Percentiles rank a stretch among this genome's conserved stretches.
These are phyloP conservation scores for Zosterops pallidus DNA, from an alignment of 2,113 vertebrate genomes.

Conservation along the genomic window DNA sequence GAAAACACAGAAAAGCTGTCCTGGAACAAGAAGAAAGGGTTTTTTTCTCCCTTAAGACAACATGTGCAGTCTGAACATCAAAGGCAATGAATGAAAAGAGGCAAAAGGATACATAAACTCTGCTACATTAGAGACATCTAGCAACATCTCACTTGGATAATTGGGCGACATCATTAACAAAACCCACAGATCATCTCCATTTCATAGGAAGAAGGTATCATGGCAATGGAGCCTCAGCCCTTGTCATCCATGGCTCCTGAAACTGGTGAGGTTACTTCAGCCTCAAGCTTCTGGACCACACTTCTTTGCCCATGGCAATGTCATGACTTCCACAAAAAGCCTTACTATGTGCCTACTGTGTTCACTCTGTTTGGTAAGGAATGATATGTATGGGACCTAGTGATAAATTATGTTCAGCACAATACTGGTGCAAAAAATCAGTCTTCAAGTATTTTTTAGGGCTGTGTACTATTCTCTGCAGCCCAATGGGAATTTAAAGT, in stretches of 20 bases:
- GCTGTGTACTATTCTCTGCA: background rate
- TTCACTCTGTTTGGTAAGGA: background rate
- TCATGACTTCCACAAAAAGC: background rate
- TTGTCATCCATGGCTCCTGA: background rate
- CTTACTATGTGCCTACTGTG: background rate
- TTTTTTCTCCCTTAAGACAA: background rate
- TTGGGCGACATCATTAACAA: background rate
- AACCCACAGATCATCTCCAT: background rate
- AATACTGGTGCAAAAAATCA: background rate
- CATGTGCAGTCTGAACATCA: background rate
- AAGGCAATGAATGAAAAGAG: background rate
- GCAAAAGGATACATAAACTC: background rate
- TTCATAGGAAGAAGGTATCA: background rate
- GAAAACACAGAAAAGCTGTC: background rate
- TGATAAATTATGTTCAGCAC: background rate
- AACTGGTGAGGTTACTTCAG: background rate
- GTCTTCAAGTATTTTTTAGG: background rate
- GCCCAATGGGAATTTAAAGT: background rate
- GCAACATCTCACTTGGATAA: background rate
- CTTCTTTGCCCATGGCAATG: background rate
- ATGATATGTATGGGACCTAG: background rate
- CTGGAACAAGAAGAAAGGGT: conserved; percentile 11
- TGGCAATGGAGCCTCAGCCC: background rate
- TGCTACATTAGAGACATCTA: background rate
- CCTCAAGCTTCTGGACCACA: accelerated